These are phyloP conservation scores for Apamea monoglypha DNA, from an alignment of 2,888 invertebrate genomes.

Conservation along the genomic window DNA sequence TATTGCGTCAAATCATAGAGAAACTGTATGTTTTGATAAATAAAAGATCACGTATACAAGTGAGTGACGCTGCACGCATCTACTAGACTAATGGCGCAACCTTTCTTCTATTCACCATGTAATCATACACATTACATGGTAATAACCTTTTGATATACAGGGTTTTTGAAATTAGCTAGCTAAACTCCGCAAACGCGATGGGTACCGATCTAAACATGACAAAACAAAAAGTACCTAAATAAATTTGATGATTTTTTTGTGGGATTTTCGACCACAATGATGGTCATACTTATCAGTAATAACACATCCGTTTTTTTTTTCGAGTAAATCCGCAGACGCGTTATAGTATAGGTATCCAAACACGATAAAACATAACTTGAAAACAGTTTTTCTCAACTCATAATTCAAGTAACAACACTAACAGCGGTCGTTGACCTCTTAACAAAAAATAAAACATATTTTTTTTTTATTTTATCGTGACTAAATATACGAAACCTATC, in stretches of 20 bases:
- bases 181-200: not conserved
- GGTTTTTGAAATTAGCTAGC: not conserved
- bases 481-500: too few species aligned
- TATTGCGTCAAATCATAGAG: conserved; percentile 5
- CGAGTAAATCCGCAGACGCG: too few species aligned
- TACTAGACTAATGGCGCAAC: conserved; percentile 24
- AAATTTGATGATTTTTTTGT: not conserved
- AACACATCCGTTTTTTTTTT: too few species aligned
- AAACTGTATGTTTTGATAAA: conserved; percentile 32
- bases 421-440: too few species aligned
- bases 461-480: too few species aligned
- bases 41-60: conserved; percentile 10
- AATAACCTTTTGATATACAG: conserved; percentile 18
- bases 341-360: too few species aligned
- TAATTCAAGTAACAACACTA: too few species aligned
- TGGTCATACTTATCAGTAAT: too few species aligned
- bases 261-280: too few species aligned
- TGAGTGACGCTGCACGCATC: conserved; percentile 18
- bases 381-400: not conserved
- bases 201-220: not conserved
- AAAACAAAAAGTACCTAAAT: not conserved
- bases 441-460: too few species aligned
- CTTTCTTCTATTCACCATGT: conserved; percentile 13
- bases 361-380: not conserved
- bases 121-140: conserved; percentile 24